These are phyloP conservation scores for Leucoptera coffeella DNA, from an alignment of 2,888 invertebrate species.

Conservation along the genomic window DNA sequence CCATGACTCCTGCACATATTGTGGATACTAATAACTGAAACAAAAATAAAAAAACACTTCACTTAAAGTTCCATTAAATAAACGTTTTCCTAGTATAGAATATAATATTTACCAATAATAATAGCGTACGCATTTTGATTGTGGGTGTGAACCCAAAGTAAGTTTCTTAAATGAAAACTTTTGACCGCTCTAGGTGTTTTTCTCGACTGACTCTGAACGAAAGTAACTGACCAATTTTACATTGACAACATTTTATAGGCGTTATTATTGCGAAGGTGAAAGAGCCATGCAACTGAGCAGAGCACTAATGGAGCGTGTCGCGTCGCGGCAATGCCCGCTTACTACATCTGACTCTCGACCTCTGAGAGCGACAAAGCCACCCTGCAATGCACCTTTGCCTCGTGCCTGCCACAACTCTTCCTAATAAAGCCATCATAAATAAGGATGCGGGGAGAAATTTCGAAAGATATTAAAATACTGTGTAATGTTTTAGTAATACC, in stretches of 20 bases:
- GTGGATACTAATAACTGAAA: slow-evolving; percentile 40
- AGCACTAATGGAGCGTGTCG: slow-evolving; percentile 41
- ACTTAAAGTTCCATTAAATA: too few species aligned
- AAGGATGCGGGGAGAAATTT: too few species aligned
- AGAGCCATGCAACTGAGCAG: slow-evolving; percentile 44
- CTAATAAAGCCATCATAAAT: too few species aligned
- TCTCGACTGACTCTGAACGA: slow-evolving; percentile 40
- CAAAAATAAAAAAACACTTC: too few species aligned
- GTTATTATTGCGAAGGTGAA: slow-evolving; percentile 50
- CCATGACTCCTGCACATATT: slow-evolving; percentile 27
- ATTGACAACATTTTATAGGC: slow-evolving; percentile 51
- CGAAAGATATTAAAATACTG: too few species aligned
- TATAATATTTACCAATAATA: slow-evolving; percentile 27
- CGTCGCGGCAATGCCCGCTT: slow-evolving; percentile 44
- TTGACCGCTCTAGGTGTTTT: neutral
- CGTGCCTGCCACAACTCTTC: too few species aligned
- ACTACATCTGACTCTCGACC: slow-evolving; percentile 25
- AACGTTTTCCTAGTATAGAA: too few species aligned
- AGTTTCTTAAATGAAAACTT: slow-evolving; percentile 9
- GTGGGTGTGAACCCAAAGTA: slow-evolving; percentile 37
- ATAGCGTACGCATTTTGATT: slow-evolving; percentile 26
- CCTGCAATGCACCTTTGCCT: slow-evolving; percentile 4
- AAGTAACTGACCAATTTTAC: slow-evolving; percentile 45
- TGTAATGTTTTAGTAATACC: too few species aligned
- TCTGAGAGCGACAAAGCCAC: slow-evolving; percentile 18